These are phyloP conservation scores for Tricholauxania praeusta DNA, from an alignment of 2,888 invertebrate species.

Conservation along the genomic window DNA sequence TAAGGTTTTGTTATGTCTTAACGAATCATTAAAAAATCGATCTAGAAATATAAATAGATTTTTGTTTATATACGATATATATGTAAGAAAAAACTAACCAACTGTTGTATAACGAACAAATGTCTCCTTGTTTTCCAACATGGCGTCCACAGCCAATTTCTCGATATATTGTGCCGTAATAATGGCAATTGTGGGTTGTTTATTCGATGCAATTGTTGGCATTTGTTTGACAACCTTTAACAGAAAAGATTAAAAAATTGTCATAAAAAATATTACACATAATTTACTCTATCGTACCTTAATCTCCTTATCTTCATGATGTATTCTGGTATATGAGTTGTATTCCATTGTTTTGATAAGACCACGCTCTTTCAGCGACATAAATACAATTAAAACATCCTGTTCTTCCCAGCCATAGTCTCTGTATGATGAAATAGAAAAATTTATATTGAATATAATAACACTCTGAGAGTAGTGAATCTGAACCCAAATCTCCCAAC, in stretches of 20 bases:
- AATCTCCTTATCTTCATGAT: constrained; percentile 86
- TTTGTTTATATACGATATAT: neutral
- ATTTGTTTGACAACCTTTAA: constrained; percentile 90
- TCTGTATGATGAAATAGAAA: constrained; percentile 68
- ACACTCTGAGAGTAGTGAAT: neutral
- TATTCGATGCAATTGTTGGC: constrained; percentile 88
- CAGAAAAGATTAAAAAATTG: neutral
- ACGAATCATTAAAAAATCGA: neutral
- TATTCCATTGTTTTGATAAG: constrained; percentile 88
- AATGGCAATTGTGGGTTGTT: constrained; percentile 97
- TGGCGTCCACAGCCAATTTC: constrained; percentile 96
- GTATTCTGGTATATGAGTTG: constrained; percentile 85
- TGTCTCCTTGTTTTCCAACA: constrained; percentile 97
- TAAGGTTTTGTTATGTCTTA: neutral
- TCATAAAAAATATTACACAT: constrained; percentile 9
- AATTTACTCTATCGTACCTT: constrained; percentile 69
- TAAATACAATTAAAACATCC: constrained; percentile 81
- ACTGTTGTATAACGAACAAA: constrained; percentile 96
- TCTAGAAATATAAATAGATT: neutral
- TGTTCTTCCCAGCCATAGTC: constrained; percentile 84
- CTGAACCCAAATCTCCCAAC: too few relatives aligned
- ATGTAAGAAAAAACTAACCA: constrained; percentile 24
- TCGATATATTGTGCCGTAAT: constrained; percentile 98
- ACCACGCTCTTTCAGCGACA: constrained; percentile 83
- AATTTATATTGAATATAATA: constrained; percentile 37